Evolutionary conservation across 2,113 vertebrate species (phyloP), one percentile per base, ranked within the genome.

Genomic region (Dendrocopos noguchii): DNA sequence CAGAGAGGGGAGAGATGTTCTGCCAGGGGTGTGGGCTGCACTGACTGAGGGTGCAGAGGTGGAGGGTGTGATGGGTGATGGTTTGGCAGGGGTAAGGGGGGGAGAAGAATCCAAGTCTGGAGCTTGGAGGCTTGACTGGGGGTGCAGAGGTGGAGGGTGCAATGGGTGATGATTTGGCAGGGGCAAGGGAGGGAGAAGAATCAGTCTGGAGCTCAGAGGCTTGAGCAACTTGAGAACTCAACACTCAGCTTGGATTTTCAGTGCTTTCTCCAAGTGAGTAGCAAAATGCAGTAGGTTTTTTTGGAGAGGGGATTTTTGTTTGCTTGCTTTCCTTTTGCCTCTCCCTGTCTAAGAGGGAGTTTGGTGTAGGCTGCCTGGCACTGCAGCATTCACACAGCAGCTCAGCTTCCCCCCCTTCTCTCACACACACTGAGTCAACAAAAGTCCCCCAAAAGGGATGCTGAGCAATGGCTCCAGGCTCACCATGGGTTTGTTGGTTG

Each of bases 311-410:
- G 84, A 4, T 31, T 64, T 67, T 10, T 18, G 34, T 31, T 84
- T 15, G 79, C 36, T 39, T 63, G 42, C 47, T 42, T 67, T 56
- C n/a, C 57, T 25, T 12, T 55, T 63, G 75, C 36, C 27, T 60
- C n/a, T 73, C 1, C 0, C 64, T 21, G 55, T 15, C 61, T 15
- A 4, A 4, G 1, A 1, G 18, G 0, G 42, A 39, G 46, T 29
- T 70, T 34, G 5, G 47, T 0, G 1, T 2, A 3, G 56, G 86
- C 72, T 33, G 79, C 4, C 47, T 22, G 39, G 60, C 20, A 1
- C 1, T 7, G 71, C 76, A 50, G 83, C 3, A 72, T 76, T 70
- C 78, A 6, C 71, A 18, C 39, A 13, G 46, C n/a, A 19, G 5
- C 73, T 64, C 33, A 22, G 42, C 86, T 66, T 31, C 56, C 59